These are phyloP conservation scores for Drosophila lini DNA, from an alignment of 1,140 invertebrate genomes.

Conservation along the genomic window DNA sequence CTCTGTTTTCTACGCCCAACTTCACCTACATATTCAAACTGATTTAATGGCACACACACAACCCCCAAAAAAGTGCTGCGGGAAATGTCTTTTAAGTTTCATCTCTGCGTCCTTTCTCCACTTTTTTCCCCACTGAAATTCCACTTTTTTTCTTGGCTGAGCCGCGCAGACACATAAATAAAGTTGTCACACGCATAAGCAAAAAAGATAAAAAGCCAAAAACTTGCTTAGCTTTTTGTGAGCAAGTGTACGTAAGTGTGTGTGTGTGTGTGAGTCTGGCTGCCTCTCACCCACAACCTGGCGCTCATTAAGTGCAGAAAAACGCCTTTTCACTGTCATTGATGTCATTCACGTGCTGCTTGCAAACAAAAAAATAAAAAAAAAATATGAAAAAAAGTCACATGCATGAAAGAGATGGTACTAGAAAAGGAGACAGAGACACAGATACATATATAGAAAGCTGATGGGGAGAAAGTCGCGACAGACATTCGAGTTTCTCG, in stretches of 20 bases:
- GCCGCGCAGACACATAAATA: constrained; percentile 80
- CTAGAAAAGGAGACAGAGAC: neutral
- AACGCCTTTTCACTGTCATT: constrained; percentile 79
- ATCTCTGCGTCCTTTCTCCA: constrained; percentile 39
- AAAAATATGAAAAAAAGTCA: constrained; percentile 23
- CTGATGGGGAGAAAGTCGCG: constrained; percentile 50
- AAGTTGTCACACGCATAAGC: constrained; percentile 72
- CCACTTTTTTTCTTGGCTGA: constrained; percentile 37
- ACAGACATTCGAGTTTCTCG: constrained; percentile 81
- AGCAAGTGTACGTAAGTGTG: neutral
- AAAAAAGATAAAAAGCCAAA: constrained; percentile 64
- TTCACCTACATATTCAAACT: constrained; percentile 55
- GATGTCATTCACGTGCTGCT: constrained; percentile 75
- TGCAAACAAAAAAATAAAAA: constrained; percentile 22
- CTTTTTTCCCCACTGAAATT: constrained; percentile 24
- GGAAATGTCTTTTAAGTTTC: constrained; percentile 72
- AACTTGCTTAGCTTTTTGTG: constrained; percentile 54
- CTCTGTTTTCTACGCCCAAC: constrained; percentile 5
- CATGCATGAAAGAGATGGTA: constrained; percentile 29
- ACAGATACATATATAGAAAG: constrained; percentile 1
- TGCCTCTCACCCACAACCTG: constrained; percentile 14
- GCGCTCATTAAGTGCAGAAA: constrained; percentile 76
- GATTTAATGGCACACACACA: constrained; percentile 57
- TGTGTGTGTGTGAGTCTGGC: constrained; percentile 14
- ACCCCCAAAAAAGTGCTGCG: constrained; percentile 43